phyloP scores from a whole-genome alignment of 2,797 vertebrate genomes.

The Gephyroberyx darwinii region DNA sequence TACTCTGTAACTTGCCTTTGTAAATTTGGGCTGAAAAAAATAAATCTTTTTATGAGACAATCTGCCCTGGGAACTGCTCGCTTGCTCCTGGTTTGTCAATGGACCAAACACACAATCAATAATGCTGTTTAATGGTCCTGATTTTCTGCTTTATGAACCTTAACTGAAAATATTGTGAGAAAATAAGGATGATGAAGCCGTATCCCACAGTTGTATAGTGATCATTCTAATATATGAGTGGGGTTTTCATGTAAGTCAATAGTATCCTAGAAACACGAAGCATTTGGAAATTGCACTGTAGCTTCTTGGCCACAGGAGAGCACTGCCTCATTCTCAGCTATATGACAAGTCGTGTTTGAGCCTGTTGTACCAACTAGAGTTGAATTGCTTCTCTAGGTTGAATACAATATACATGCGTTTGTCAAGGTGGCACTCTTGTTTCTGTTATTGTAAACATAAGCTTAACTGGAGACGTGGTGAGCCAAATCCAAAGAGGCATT shows the following conservation, averaged over 20 bases:
- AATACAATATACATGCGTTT: too few relatives aligned
- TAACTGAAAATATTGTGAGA: neutral
- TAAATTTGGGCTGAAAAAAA: constrained; percentile 97
- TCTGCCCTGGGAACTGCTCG: constrained; percentile 84
- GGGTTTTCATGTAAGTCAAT: neutral
- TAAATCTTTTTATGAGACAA: constrained; percentile 99
- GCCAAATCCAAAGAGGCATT: neutral
- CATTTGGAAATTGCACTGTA: constrained; percentile 19
- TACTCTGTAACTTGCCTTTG: constrained; percentile 95
- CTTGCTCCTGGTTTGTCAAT: constrained; percentile 48
- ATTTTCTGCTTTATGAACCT: neutral
- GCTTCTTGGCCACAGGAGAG: constrained; percentile 62
- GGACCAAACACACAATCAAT: neutral
- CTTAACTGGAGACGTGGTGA: too few relatives aligned
- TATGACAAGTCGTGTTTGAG: constrained; percentile 12
- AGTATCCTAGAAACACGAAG: neutral
- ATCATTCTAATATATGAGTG: neutral
- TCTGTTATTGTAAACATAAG: too few relatives aligned
- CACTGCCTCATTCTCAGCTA: constrained; percentile 33
- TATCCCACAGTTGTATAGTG: neutral
- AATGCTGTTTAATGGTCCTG: neutral
- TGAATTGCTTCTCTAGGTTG: constrained; percentile 6
- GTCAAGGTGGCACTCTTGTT: too few relatives aligned
- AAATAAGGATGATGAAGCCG: neutral
- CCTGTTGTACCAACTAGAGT: constrained; percentile 8